phyloP scores from a whole-genome alignment of 2,888 invertebrate species.

The Macrophya alboannulata region DNA sequence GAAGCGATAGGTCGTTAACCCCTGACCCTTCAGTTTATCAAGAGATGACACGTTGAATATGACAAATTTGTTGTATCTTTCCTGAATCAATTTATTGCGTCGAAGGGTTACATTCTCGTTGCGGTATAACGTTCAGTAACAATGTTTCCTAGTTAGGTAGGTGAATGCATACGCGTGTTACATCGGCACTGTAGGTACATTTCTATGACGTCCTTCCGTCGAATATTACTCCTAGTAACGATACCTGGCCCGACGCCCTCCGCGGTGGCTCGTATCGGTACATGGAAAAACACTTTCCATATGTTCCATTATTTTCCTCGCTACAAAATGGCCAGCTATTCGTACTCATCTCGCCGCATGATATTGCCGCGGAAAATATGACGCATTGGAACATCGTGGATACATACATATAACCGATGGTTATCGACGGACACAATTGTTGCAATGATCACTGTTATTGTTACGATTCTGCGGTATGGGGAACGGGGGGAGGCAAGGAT shows the following conservation, averaged over 20 bases:
- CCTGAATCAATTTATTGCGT: background rate
- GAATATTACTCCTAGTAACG: slow-evolving; percentile 52
- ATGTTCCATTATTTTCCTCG: slow-evolving; percentile 62
- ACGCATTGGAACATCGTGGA: background rate
- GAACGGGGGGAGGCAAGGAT: too few relatives aligned
- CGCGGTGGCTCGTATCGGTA: slow-evolving; percentile 57
- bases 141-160: slow-evolving; percentile 30
- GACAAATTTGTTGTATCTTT: background rate
- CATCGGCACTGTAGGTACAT: background rate
- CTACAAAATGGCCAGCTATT: slow-evolving; percentile 60
- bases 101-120: background rate
- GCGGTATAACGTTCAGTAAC: background rate
- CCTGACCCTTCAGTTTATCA: background rate
- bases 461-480: slow-evolving; percentile 9
- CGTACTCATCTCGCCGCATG: slow-evolving; percentile 47
- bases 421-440: slow-evolving; percentile 48
- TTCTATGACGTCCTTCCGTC: slow-evolving; percentile 48
- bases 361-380: slow-evolving; percentile 44
- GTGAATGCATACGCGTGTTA: background rate
- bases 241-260: slow-evolving; percentile 30
- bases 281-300: slow-evolving; percentile 65
- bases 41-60: background rate
- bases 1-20: background rate
- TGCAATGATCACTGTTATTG: slow-evolving; percentile 53
- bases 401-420: slow-evolving; percentile 28